Evolutionary conservation across 2,888 invertebrate genomes (phyloP), one percentile per base, ranked within the genome.

Genomic region (Netelia inedita): DNA sequence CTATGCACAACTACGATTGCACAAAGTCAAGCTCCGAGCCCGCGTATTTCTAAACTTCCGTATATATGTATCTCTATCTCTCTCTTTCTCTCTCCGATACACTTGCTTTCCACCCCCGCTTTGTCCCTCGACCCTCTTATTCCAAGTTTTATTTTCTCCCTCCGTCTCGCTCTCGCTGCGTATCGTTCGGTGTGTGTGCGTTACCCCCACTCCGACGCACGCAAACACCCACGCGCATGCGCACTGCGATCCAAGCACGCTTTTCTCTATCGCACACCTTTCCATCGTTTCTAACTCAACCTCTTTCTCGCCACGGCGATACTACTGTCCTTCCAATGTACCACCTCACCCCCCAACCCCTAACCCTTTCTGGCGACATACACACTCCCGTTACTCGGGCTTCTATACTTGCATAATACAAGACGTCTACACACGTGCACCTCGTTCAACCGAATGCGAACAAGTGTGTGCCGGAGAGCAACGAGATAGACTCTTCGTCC

Each of bases 1-100:
- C 35, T 35, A 35, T 6, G 6, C 35, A 35, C 35, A 6, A 35
- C 35, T 35, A 35, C 35, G 35, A 35, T 35, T 6, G 35, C 6
- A 6, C 35, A 79, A 85, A 91, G 88, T 89, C 90, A 88, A 90
- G 89, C 89, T 91, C 91, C 90, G 91, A 91, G 91, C 91, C 89
- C 88, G 79, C 86, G 43, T 82, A 8, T 76, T 73, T 76, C 50
- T 75, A 65, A 76, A 68, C 75, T 76, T 85, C 80, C 63, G 79
- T 75, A 79, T 74, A 73, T 78, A 16, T 76, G 75, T 80, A 65
- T 78, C 68, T 76, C 79, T 82, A 75, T 80, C 71, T 69, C 82
- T 75, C 65, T 65, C 73, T 80, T 76, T 82, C 82, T 78, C 71
- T 82, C 85, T 82, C 73, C 80, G 35, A 35, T 80, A 80, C 79